phyloP scores from a whole-genome alignment of 2,888 invertebrate genomes.

The Synergus gifuensis region DNA sequence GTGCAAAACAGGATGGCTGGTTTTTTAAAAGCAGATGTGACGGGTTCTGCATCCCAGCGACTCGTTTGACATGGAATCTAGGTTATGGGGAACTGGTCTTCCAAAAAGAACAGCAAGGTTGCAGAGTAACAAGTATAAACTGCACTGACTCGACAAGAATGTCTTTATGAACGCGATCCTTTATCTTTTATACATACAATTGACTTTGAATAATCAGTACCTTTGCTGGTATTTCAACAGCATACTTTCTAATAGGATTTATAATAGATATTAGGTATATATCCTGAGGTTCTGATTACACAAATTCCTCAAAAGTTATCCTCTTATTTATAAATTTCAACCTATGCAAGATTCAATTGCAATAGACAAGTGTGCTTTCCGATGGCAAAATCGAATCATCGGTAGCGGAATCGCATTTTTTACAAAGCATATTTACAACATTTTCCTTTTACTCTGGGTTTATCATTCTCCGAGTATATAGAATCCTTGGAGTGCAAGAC shows the following conservation, averaged over 20 bases:
- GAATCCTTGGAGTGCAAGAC: not conserved
- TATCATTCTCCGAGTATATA: not conserved
- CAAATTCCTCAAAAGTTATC: not conserved
- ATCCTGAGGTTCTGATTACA: not conserved
- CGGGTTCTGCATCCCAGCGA: constrained; percentile 6
- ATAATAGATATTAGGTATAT: not conserved
- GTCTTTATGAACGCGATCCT: constrained; percentile 9
- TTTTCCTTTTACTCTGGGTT: not conserved
- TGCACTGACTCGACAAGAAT: constrained; percentile 9
- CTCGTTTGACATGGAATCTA: constrained; percentile 17
- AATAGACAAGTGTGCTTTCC: too few species aligned
- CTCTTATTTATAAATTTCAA: not conserved
- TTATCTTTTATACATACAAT: not conserved
- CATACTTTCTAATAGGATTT: not conserved
- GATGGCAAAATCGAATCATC: too few species aligned
- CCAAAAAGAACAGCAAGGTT: constrained; percentile 15
- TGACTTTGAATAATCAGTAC: not conserved
- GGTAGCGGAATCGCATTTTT: not conserved
- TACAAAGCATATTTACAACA: not conserved
- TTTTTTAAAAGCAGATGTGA: constrained; percentile 14
- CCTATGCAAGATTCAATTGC: not conserved
- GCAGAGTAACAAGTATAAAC: constrained; percentile 9
- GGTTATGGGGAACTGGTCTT: constrained; percentile 20
- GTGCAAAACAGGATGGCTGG: not conserved
- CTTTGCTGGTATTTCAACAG: not conserved